These are phyloP conservation scores for Rhineura floridana DNA, from an alignment of 2,113 vertebrate genomes.

Conservation along the genomic window DNA sequence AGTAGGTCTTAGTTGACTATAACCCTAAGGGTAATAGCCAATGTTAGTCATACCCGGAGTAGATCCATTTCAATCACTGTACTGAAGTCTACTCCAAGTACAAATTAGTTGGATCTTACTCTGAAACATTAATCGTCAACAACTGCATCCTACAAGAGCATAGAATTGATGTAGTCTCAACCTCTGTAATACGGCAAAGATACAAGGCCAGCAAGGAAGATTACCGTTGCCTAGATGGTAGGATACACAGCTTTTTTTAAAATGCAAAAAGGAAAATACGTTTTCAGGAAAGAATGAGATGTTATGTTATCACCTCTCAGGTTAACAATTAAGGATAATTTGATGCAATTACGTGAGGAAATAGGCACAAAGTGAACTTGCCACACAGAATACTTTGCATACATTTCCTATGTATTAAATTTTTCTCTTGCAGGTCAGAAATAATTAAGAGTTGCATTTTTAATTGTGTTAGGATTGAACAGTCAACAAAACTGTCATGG, in stretches of 20 bases:
- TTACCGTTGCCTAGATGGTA: no score
- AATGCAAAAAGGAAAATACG: neutral
- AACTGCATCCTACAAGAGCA: neutral
- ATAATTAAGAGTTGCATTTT: neutral
- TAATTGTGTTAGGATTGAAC: no score
- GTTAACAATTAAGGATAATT: conserved; percentile 1
- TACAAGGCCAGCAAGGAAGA: neutral
- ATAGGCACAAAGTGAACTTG: neutral
- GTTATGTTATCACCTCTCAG: neutral
- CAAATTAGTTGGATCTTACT: no score
- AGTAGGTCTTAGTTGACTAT: no score
- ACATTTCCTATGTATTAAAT: neutral
- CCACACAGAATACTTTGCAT: no score
- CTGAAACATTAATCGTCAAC: neutral
- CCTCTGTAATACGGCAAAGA: neutral
- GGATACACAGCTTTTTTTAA: neutral
- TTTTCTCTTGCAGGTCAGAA: neutral
- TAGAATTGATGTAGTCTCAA: neutral
- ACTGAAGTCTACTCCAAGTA: no score
- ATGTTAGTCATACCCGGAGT: no score
- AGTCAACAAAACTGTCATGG: neutral
- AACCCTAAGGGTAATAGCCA: no score
- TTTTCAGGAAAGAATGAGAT: neutral
- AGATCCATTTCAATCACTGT: no score
- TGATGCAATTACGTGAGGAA: conserved; percentile 1